Evolutionary conservation across 2,888 invertebrate genomes (phyloP), one percentile per base, ranked within the genome.

Genomic region (Leptopterna dolabrata): DNA sequence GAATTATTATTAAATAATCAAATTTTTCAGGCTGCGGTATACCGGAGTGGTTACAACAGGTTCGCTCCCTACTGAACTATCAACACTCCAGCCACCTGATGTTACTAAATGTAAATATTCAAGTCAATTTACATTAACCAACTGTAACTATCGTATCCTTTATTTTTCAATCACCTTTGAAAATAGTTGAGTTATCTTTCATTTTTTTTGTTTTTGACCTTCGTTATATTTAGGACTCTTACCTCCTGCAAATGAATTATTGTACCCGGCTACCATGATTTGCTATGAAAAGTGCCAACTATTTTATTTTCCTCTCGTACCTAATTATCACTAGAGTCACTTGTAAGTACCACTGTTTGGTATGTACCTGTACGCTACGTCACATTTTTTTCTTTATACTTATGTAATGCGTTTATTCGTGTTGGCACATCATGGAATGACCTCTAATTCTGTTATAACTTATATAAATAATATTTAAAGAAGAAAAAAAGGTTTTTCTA

Each of bases 21-120:
- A 30, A 16, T 55, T 51, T 81, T 85, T 14, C 94, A 97, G 97
- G 96, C 97, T 92, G 96, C 97, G 90, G 96, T 97, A 91, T 97
- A 97, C 93, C 95, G 97, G 93, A 96, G 97, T 93, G 96, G 97
- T 91, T 97, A 97, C 95, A 97, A 97, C 94, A 95, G 97, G 93
- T 98, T 97, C 93, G 95, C 97, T 93, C 97, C 97, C 91, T 98
- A 98, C 93, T 98, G 88, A 88, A 88, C 80, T 43, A 55, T 55
- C 36, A 83, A 87, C 76, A 83, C 82, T 87, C 82, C 87, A 78
- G 78, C 87, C 87, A 83, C 73, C 76, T 51, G 55, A 27, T 71
- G 76, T 70, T 27, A 87, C 78, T 76, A 81, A 73, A 85, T 89
- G 89, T 89, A 89, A 89, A 89, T 89, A 89, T 87, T 86, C 87